Conservation (phyloP, 2,113 vertebrate genomes). For the Bos javanicus region DNA sequence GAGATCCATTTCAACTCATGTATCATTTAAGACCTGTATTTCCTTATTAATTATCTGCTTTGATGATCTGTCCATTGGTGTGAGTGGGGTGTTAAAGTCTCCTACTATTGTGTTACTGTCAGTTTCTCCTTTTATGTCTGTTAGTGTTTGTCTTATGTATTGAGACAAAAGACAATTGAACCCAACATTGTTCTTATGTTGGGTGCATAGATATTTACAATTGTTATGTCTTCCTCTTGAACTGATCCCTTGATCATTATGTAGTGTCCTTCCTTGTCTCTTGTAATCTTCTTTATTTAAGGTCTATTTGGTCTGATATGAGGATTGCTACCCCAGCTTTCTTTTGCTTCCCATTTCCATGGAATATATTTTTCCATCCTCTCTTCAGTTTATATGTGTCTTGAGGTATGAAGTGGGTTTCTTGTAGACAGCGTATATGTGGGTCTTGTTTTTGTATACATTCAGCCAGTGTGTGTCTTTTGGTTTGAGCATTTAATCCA, state of each 20-base stretch:
- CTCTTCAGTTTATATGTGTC: not conserved
- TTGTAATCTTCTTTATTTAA: not conserved
- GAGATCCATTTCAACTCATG: not conserved
- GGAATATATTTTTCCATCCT: not conserved
- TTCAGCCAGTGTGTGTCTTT: not conserved
- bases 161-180: not conserved
- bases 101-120: not conserved
- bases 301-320: not conserved
- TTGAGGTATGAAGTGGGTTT: not conserved
- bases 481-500: not conserved
- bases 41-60: not conserved
- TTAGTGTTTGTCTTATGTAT: not conserved
- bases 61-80: not conserved
- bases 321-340: not conserved
- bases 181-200: not conserved
- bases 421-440: not conserved
- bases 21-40: not conserved
- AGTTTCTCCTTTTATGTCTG: not conserved
- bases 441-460: not conserved
- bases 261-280: not conserved
- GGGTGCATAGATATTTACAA: not conserved
- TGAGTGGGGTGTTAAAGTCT: not conserved
- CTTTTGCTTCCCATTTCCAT: not conserved
- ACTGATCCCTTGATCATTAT: not conserved
- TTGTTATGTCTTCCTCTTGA: not conserved